Evolutionary conservation across 2,888 invertebrate genomes (phyloP), one percentile per base, ranked within the genome.

Genomic region (Philhelius pedissequus): DNA sequence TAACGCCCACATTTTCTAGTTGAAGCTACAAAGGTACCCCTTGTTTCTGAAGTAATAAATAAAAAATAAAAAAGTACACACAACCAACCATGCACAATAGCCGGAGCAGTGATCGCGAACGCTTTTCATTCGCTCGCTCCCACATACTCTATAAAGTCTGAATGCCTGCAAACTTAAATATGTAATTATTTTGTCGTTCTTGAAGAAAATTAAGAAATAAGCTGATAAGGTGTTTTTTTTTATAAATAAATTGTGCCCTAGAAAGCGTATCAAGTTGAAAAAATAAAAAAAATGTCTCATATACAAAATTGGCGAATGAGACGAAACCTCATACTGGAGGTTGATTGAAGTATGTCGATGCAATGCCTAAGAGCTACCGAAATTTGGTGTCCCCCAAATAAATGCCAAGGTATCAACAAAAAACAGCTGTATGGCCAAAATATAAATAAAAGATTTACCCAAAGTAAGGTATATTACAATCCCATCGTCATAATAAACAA

Each of bases 1-100:
- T 69, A 56, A 73, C 78, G 62, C 78, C 78, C 56, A 78, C 78
- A 50, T 32, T 50, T 54, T 40, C 15, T 54, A 64, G n/a, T 48
- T 38, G 15, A 54, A 50, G 62, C 64, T 56, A 22, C 30, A 50
- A 74, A 40, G 54, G 20, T 25, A 48, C 13, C 13, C 13, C 32
- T 32, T 0, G 13, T 1, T 56, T 56, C 32, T n/a, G n/a, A 20
- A 56, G 32, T 20, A 20, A 15, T 32, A 5, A 15, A 30, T 30
- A 30, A 30, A 30, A 54, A 4, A 54, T 58, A 52, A 45, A 48
- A 30, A 54, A 13, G 13, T 52, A 15, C 56, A 66, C 64, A 71
- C 56, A 27, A 64, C 18, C 40, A n/a, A n/a, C n/a, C n/a, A n/a
- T n/a, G n/a, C n/a, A n/a, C n/a, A n/a, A n/a, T n/a, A 25, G n/a